Base-by-base conservation (phyloP, 1,140 invertebrate species). In the Temnothorax longispinosus region DNA sequence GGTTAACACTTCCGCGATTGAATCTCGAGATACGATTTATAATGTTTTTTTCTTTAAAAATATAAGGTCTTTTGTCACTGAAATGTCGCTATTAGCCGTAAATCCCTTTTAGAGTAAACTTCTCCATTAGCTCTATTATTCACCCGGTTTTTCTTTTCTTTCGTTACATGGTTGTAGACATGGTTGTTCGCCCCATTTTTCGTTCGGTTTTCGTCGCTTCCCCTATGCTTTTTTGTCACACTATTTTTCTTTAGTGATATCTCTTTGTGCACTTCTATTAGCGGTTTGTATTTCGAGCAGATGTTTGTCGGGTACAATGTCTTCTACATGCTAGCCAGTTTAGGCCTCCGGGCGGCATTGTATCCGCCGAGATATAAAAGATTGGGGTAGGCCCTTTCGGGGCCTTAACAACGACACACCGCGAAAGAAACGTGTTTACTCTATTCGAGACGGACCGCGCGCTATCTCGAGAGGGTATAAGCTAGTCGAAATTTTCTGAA, bases 261-360 rank as follows among this genome's bases (percentile, higher is more conserved):
- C 85, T 91, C 78, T 92, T 92, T 91, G 64, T 87, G 86, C 56
- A 91, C 94, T 94, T 95, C 93, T 94, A 95, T 94, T 95, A 94
- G 94, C 93, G 92, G 94, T 94, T 95, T 94, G 91, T 94, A 94
- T 95, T 94, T 93, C 94, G 92, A 93, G 93, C 94, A 95, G 94
- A 95, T 95, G 94, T 94, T 92, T 91, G 89, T 35, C 77, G 62
- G 64, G 41, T 87, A 93, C 93, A 94, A 95, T 94, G 89, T 89
- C 58, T 64, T 87, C 82, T 87, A 92, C 91, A 91, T 93, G 92
- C 91, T 92, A 89, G 91, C 91, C 93, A 93, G 92, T 94, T 94
- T 91, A 91, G 91, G 91, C 77, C 91, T 94, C 87, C 85, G 78
- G 74, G 21, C 88, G 67, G 85, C 89, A 94, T 94, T 95, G 92